These are phyloP conservation scores for Pollenia amentaria DNA, from an alignment of 2,888 invertebrate genomes.

Conservation along the genomic window DNA sequence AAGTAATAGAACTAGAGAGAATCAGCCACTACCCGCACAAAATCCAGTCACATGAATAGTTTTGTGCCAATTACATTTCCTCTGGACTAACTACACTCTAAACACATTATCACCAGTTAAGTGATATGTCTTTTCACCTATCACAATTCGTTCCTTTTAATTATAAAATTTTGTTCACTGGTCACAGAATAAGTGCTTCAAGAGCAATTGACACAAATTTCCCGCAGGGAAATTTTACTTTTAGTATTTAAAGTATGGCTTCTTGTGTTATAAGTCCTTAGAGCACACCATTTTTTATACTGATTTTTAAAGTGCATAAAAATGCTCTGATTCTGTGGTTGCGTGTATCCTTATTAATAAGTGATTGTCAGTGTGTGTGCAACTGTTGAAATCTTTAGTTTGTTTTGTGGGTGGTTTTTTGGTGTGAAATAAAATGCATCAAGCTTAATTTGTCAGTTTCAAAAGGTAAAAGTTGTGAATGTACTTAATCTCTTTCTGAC, in stretches of 20 bases:
- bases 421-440: slow-evolving; percentile 27
- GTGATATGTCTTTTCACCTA: too few relatives aligned
- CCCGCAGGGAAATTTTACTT: background rate
- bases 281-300: background rate
- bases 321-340: background rate
- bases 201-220: too few relatives aligned
- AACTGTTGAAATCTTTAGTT: background rate
- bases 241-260: background rate
- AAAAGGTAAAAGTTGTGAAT: slow-evolving; percentile 10
- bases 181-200: too few relatives aligned
- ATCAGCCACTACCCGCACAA: too few relatives aligned
- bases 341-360: background rate
- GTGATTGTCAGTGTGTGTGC: background rate
- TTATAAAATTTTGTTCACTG: too few relatives aligned
- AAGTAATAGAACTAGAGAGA: too few relatives aligned
- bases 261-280: background rate
- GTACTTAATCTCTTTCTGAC: slow-evolving; percentile 7
- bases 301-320: background rate
- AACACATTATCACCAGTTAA: too few relatives aligned
- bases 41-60: too few relatives aligned
- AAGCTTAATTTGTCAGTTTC: slow-evolving; percentile 57
- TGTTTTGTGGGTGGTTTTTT: slow-evolving; percentile 10
- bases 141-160: too few relatives aligned
- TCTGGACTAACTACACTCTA: too few relatives aligned
- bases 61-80: too few relatives aligned